Conservation (phyloP, 2,888 invertebrate genomes). For the Electrophaes corylata region DNA sequence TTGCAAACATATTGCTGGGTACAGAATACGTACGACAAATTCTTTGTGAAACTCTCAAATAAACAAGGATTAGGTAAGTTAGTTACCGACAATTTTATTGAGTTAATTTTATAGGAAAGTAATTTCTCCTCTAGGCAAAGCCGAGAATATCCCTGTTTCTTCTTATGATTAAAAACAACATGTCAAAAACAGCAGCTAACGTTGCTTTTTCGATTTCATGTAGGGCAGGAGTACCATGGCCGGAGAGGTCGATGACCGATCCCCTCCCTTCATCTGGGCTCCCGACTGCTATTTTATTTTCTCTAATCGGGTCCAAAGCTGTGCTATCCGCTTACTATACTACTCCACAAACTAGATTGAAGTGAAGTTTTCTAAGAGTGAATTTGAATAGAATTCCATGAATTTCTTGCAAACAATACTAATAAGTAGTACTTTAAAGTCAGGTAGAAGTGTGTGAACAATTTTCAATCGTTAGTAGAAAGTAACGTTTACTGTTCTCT, state of each 20-base stretch:
- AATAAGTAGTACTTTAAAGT: background rate
- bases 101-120: too few relatives aligned
- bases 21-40: background rate
- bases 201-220: conserved; percentile 46
- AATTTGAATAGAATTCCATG: too few relatives aligned
- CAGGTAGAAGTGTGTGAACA: conserved; percentile 52
- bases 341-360: conserved; percentile 49
- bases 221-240: conserved; percentile 80
- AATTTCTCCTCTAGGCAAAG: too few relatives aligned
- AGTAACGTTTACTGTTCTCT: conserved; percentile 46
- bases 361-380: conserved; percentile 20
- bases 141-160: too few relatives aligned
- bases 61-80: background rate
- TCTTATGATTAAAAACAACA: conserved; percentile 24
- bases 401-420: background rate
- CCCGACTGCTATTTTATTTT: conserved; percentile 65
- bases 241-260: conserved; percentile 69
- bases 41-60: background rate
- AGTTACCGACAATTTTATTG: too few relatives aligned
- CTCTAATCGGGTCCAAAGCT: conserved; percentile 63
- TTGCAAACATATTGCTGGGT: background rate
- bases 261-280: conserved; percentile 61
- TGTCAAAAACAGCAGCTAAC: conserved; percentile 48
- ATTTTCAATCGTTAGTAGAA: conserved; percentile 53
- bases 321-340: conserved; percentile 53